These are phyloP conservation scores for Xyliphius kryptos DNA, from an alignment of 2,113 vertebrate species.

Conservation along the genomic window DNA sequence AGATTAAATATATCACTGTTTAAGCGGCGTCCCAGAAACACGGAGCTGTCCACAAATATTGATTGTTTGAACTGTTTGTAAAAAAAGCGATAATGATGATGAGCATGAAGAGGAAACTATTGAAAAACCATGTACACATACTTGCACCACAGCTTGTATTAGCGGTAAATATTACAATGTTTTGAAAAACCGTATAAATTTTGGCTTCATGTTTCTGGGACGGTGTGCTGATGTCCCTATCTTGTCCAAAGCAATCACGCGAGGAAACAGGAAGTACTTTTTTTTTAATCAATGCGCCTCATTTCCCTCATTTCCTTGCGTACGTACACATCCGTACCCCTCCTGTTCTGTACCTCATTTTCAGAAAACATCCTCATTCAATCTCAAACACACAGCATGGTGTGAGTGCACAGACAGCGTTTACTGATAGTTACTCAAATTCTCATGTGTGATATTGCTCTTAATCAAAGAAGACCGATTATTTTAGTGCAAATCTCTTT, in stretches of 20 bases:
- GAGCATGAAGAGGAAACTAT: background rate
- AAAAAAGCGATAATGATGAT: background rate
- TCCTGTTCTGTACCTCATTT: slow-evolving; percentile 52
- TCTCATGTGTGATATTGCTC: slow-evolving; percentile 61
- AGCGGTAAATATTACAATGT: background rate
- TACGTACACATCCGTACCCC: slow-evolving; percentile 30
- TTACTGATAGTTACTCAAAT: slow-evolving; percentile 44
- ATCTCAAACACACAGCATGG: slow-evolving; percentile 44
- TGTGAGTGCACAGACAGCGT: slow-evolving; percentile 48
- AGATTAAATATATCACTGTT: slow-evolving; percentile 15
- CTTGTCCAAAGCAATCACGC: slow-evolving; percentile 60
- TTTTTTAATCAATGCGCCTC: slow-evolving; percentile 54
- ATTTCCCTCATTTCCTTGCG: slow-evolving; percentile 33
- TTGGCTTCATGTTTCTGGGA: slow-evolving; percentile 42
- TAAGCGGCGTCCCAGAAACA: slow-evolving; percentile 33
- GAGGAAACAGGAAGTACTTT: slow-evolving; percentile 59
- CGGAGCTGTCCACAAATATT: background rate
- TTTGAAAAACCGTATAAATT: background rate
- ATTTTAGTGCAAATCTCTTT: slow-evolving; percentile 75
- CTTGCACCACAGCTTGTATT: slow-evolving; percentile 3
- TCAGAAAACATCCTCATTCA: slow-evolving; percentile 43
- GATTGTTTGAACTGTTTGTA: background rate
- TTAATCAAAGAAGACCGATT: slow-evolving; percentile 63
- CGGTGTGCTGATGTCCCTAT: slow-evolving; percentile 36
- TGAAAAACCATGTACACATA: slow-evolving; percentile 1